Evolutionary conservation across 2,113 vertebrate genomes (phyloP), one percentile per base, ranked within the genome.

Genomic region (Prietella phreatophila): DNA sequence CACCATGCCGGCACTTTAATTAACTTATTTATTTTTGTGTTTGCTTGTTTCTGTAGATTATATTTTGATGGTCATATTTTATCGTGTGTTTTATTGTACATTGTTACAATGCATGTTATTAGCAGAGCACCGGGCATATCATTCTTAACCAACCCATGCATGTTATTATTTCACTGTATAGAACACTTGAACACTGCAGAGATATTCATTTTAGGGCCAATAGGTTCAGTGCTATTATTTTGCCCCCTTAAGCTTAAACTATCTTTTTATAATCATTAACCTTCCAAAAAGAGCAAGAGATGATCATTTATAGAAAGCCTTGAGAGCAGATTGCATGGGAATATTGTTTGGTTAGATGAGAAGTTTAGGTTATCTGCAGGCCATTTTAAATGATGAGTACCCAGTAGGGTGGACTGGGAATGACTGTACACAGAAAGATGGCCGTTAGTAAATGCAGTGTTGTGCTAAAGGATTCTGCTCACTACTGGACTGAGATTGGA

Each of bases 301-400:
- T 33, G 33, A 27, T 27, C 33, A 87, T 87, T 83, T 69, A 19
- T 78, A 82, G 63, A 82, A 87, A 83, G 25, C 33, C 8, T 55
- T 56, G 25, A 58, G 65, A 39, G 50, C n/a, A 36, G 65, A 73
- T 61, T 50, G 19, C 56, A 56, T 36, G 30, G 65, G 53, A 47
- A 30, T 75, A 60, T 55, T 42, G 14, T 42, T 13, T 42, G 25
- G 36, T 69, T 69, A 73, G 65, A 42, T 87, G 65, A 60, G 79
- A 53, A 87, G 50, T 82, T 83, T 33, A 47, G 67, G 4, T 42
- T 75, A 55, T 87, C 80, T 87, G 86, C 53, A 73, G 80, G 86
- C 25, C 36, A 83, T 87, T 36, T 60, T 25, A 73, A 61, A 58
- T 73, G 47, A 73, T 60, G 83, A 87, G 81, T 58, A 73, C 81